These are phyloP conservation scores for Drosophila niveifrons DNA, from an alignment of 2,888 invertebrate species.

Conservation along the genomic window DNA sequence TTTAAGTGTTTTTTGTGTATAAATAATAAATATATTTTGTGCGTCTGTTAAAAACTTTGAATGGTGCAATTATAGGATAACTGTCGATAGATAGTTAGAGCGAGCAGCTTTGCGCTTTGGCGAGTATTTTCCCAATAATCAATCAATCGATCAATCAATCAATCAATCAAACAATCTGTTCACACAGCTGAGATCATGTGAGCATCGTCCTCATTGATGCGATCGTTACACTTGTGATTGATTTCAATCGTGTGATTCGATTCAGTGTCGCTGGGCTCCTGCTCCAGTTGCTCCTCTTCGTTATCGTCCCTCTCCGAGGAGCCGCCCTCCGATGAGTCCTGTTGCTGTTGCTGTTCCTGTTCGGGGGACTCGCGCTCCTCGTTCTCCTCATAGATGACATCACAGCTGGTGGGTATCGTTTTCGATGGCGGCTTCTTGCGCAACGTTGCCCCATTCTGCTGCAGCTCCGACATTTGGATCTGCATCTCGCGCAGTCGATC, in stretches of 20 bases:
- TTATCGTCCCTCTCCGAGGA: constrained; percentile 45
- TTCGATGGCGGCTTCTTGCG: constrained; percentile 84
- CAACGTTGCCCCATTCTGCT: constrained; percentile 68
- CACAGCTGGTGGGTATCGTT: constrained; percentile 84
- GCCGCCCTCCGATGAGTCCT: constrained; percentile 21
- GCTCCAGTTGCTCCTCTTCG: constrained; percentile 51
- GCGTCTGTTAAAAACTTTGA: constrained; percentile 32
- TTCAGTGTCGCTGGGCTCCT: constrained; percentile 68
- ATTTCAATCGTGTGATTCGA: constrained; percentile 70
- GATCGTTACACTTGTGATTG: constrained; percentile 64
- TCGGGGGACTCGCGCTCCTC: constrained; percentile 83
- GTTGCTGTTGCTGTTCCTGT: constrained; percentile 43
- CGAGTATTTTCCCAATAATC: constrained; percentile 24
- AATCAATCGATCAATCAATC: too few species aligned
- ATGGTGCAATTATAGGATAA: constrained; percentile 36
- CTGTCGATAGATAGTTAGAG: constrained; percentile 13
- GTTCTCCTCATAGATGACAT: constrained; percentile 85
- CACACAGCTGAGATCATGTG: constrained; percentile 82
- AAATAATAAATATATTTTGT: constrained; percentile 12
- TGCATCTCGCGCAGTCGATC: constrained; percentile 88
- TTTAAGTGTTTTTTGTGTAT: constrained; percentile 42
- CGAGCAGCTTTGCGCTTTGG: constrained; percentile 12
- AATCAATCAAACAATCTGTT: constrained; percentile 15
- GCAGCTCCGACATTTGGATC: constrained; percentile 85
- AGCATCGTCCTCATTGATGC: constrained; percentile 75